Evolutionary conservation across 2,113 vertebrate species (phyloP).

Genomic region (Syngnathoides biaculeatus): DNA sequence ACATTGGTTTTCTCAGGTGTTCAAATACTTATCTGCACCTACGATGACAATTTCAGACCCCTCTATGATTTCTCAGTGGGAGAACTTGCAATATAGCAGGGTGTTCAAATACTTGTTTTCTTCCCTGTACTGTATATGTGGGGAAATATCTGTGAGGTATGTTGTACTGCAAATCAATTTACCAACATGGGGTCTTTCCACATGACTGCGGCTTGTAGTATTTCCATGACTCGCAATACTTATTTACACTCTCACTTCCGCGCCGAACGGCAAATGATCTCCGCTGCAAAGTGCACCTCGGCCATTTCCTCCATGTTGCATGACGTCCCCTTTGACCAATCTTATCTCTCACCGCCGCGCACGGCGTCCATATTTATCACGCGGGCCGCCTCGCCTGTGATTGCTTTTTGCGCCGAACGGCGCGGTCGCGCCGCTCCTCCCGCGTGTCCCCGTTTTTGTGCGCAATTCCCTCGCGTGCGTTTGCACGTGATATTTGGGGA

Average conservation of each 20-base stretch:
- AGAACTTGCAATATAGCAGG: too few species aligned
- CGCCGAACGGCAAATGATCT: slow-evolving; percentile 45
- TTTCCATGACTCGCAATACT: slow-evolving; percentile 15
- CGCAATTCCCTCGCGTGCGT: background rate
- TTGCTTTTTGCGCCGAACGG: slow-evolving; percentile 22
- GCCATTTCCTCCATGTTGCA: slow-evolving; percentile 33
- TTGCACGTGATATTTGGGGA: slow-evolving; percentile 12
- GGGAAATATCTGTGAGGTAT: too few species aligned
- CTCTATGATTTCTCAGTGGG: too few species aligned
- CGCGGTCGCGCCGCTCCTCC: background rate
- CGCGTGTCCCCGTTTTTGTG: slow-evolving; percentile 7
- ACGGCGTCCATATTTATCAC: slow-evolving; percentile 31
- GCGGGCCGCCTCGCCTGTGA: slow-evolving; percentile 20
- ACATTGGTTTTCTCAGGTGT: too few species aligned
- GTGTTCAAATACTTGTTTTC: too few species aligned
- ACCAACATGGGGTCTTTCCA: background rate
- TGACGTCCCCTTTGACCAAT: slow-evolving; percentile 35
- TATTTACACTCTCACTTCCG: slow-evolving; percentile 26
- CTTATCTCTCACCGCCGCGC: slow-evolving; percentile 3
- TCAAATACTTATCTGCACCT: too few species aligned
- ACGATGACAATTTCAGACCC: too few species aligned
- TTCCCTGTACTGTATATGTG: too few species aligned
- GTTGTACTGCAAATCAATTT: background rate
- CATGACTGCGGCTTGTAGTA: background rate
- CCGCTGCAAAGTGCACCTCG: slow-evolving; percentile 17